phyloP scores from a whole-genome alignment of 1,140 invertebrate genomes.

The Liolophura sinensis region DNA sequence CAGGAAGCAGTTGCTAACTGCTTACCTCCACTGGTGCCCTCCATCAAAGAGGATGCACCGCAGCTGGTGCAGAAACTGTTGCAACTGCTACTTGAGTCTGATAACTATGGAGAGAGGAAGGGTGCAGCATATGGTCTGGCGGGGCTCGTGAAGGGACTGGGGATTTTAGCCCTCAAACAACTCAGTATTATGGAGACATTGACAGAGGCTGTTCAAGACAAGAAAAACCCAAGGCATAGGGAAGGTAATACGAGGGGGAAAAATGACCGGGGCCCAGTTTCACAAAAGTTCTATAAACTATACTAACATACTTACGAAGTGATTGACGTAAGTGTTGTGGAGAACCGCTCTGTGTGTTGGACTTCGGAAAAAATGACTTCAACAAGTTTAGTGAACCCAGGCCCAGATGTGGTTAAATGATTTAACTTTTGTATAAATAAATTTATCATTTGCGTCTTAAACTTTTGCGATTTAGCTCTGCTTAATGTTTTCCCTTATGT shows the following conservation, averaged over 20 bases:
- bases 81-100: conserved; percentile 83
- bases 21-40: conserved; percentile 88
- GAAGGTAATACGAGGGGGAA: conserved; percentile 79
- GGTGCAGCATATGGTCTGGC: conserved; percentile 60
- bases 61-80: conserved; percentile 86
- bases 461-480: too few relatives aligned
- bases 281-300: too few relatives aligned
- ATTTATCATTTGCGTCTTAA: too few relatives aligned
- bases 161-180: conserved; percentile 93
- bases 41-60: conserved; percentile 87
- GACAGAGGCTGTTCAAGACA: conserved; percentile 93
- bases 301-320: too few relatives aligned
- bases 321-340: too few relatives aligned
- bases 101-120: conserved; percentile 95
- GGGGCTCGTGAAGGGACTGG: conserved; percentile 88
- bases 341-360: too few relatives aligned
- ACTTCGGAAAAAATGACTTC: too few relatives aligned
- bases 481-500: too few relatives aligned
- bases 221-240: conserved; percentile 89
- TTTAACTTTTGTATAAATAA: too few relatives aligned
- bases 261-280: too few relatives aligned
- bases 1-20: conserved; percentile 98
- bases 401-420: too few relatives aligned
- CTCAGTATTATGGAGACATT: conserved; percentile 93
- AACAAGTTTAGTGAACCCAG: too few relatives aligned